Evolutionary conservation across 2,888 invertebrate genomes (phyloP).

Genomic region (Calliopum simillimum): DNA sequence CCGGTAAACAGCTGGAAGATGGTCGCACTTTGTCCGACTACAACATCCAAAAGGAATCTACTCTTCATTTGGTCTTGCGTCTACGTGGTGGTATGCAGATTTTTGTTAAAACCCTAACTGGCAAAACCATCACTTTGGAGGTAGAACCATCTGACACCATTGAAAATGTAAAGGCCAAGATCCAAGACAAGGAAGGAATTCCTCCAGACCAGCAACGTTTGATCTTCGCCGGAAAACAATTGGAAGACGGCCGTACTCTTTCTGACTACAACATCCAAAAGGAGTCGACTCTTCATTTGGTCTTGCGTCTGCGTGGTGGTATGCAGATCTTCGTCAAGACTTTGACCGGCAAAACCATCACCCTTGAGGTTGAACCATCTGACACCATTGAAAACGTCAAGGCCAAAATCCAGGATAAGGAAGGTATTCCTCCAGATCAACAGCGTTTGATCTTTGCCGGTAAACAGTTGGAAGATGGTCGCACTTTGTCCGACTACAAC

Average conservation of each 20-base stretch:
- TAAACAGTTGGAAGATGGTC: slow-evolving; percentile 55
- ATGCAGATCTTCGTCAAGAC: slow-evolving; percentile 49
- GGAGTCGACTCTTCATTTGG: slow-evolving; percentile 47
- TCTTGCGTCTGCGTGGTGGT: slow-evolving; percentile 47
- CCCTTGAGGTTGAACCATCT: slow-evolving; percentile 46
- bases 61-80: slow-evolving; percentile 48
- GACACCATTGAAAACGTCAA: slow-evolving; percentile 48
- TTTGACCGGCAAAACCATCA: slow-evolving; percentile 47
- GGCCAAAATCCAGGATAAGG: slow-evolving; percentile 48
- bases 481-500: slow-evolving; percentile 84
- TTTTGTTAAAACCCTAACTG: slow-evolving; percentile 48
- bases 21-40: slow-evolving; percentile 57
- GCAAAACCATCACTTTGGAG: slow-evolving; percentile 48
- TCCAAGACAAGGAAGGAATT: slow-evolving; percentile 50
- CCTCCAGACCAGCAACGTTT: slow-evolving; percentile 50
- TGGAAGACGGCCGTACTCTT: slow-evolving; percentile 48
- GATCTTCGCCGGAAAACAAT: slow-evolving; percentile 48
- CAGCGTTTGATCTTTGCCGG: slow-evolving; percentile 49
- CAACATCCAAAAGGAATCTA: slow-evolving; percentile 49
- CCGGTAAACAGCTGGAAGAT: slow-evolving; percentile 62
- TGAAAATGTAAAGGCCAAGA: slow-evolving; percentile 47
- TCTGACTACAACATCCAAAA: slow-evolving; percentile 50
- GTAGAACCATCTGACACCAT: slow-evolving; percentile 48
- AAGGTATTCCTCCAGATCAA: slow-evolving; percentile 49
- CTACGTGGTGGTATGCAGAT: slow-evolving; percentile 50